Evolutionary conservation across 2,888 invertebrate genomes (phyloP), one percentile per base, ranked within the genome.

Genomic region (Melolontha melolontha): DNA sequence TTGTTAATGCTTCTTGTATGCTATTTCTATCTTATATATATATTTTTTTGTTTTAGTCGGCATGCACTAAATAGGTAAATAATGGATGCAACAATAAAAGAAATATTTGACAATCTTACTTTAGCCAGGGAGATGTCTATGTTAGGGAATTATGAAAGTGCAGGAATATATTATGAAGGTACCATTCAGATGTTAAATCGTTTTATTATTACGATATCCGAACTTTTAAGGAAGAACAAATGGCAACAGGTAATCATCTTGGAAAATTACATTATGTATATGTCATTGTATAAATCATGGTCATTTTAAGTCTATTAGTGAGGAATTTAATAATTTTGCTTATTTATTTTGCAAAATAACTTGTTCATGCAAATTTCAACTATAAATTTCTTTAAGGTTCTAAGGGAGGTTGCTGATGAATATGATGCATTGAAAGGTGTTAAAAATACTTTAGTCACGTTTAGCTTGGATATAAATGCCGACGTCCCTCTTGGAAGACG

Each of bases 91-190:
- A 92, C 92, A 81, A 90, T 93, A 83, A 92, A 91, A 84, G 95
- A 96, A 87, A 95, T 96, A 85, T 93, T 92, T 87, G 96, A 97
- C 86, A 97, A 96, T 86, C 94, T 96, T 69, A 96, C 95, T 85
- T 85, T 96, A 84, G 98, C 96, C 67, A 88, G 98, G 79, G 97
- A 98, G 87, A 94, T 94, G 91, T 95, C 96, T 71, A 86, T 98
- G 79, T 91, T 95, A 81, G 97, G 98, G 17, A 96, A 97, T 84
- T 98, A 98, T 81, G 97, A 98, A 80, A 93, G 94, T 72, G 94
- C 98, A 22, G 89, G 92, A 74, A 94, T 97, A 68, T 97, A 96
- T 84, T 97, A 97, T 82, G 94, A 97, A 82, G 95, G 95, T 63
- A 93, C 94, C 8, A 89, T 97, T 68, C 95, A 96, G 82, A 94